These are phyloP conservation scores for Magallana ariakensis DNA, from an alignment of 1,140 invertebrate species.

Conservation along the genomic window DNA sequence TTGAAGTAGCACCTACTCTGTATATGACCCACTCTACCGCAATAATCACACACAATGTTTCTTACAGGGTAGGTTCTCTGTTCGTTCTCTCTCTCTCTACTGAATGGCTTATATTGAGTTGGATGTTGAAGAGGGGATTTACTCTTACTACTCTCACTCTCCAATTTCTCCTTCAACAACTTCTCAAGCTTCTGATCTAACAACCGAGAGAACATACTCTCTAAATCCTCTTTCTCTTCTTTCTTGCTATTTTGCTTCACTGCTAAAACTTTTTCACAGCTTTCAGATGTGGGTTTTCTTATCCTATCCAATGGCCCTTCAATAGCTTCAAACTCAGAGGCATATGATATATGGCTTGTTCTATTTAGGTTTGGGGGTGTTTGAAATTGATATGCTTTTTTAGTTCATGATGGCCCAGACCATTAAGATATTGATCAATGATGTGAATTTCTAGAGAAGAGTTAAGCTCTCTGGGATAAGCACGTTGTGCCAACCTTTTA, in stretches of 20 bases:
- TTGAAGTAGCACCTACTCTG: background rate
- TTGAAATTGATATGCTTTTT: background rate
- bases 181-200: background rate
- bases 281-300: background rate
- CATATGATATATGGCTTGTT: background rate
- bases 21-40: background rate
- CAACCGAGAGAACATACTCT: background rate
- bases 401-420: background rate
- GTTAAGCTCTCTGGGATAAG: background rate
- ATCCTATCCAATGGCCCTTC: background rate
- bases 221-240: background rate
- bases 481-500: constrained; percentile 2
- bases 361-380: background rate
- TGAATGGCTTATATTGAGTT: background rate
- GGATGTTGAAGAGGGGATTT: background rate
- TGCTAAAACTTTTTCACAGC: background rate
- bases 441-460: background rate
- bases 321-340: constrained; percentile 11
- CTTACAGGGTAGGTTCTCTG: background rate
- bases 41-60: background rate
- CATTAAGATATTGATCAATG: background rate
- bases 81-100: background rate
- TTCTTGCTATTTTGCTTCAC: background rate
- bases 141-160: background rate
- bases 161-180: background rate